A percentile compares a stretch with the other conserved stretches of the same genome.
phyloP scores from a whole-genome alignment of 2,888 invertebrate species.

The Lithosia quadra region DNA sequence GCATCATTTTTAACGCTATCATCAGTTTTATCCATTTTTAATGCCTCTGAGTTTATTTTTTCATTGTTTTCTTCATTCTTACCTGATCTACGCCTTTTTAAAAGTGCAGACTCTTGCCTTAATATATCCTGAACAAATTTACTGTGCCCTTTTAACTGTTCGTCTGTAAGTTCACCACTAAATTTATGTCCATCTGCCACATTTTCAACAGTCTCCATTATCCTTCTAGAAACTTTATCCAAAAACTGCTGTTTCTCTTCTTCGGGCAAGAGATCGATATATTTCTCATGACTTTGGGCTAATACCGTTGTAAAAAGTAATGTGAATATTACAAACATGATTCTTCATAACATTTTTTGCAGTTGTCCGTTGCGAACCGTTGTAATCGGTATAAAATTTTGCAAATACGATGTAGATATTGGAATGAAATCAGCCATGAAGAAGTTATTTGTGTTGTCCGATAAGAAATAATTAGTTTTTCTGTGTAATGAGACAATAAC shows the following conservation, averaged over 20 bases:
- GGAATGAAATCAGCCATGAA: conserved; percentile 43
- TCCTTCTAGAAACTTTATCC: conserved; percentile 70
- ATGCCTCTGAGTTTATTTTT: conserved; percentile 24
- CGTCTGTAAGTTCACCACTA: conserved; percentile 62
- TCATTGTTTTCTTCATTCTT: conserved; percentile 22
- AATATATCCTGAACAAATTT: conserved; percentile 66
- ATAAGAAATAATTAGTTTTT: conserved; percentile 47
- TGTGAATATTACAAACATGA: conserved; percentile 52
- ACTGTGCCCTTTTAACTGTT: conserved; percentile 62
- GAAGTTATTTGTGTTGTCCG: conserved; percentile 46
- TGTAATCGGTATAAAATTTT: conserved; percentile 8
- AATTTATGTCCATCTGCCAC: conserved; percentile 43
- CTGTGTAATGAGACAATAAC: conserved; percentile 14
- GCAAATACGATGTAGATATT: conserved; percentile 23
- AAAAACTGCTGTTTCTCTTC: conserved; percentile 71
- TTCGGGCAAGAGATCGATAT: conserved; percentile 72
- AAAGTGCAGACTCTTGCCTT: conserved; percentile 63
- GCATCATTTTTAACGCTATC: conserved; percentile 27
- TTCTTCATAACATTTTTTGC: conserved; percentile 39
- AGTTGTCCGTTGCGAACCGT: conserved; percentile 9
- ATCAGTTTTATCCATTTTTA: too few species aligned
- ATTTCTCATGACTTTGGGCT: conserved; percentile 64
- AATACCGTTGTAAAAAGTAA: conserved; percentile 36
- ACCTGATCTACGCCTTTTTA: conserved; percentile 41
- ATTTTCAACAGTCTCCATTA: conserved; percentile 63